These are phyloP conservation scores for Dromius quadrimaculatus DNA, from an alignment of 2,888 invertebrate species.

Conservation along the genomic window DNA sequence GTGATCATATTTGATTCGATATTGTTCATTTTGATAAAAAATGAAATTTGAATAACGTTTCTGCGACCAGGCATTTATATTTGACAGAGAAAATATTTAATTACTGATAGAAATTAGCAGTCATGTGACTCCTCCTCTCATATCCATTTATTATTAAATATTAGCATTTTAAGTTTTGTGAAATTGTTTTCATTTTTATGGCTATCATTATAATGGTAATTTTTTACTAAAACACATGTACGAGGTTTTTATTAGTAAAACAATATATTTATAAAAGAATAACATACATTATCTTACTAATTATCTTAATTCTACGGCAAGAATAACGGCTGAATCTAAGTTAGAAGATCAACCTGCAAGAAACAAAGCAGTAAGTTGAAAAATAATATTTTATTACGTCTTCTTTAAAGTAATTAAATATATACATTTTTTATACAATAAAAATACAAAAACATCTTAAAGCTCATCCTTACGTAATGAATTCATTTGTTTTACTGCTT, in stretches of 20 bases:
- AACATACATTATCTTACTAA: constrained; percentile 27
- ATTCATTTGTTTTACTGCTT: constrained; percentile 52
- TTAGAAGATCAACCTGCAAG: constrained; percentile 42
- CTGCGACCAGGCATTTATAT: no score
- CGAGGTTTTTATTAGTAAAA: constrained; percentile 42
- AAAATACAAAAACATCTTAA: constrained; percentile 32
- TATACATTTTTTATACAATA: constrained; percentile 11
- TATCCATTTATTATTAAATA: constrained; percentile 27
- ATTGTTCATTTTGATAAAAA: no score
- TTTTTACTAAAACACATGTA: constrained; percentile 44
- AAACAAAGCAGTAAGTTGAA: constrained; percentile 22
- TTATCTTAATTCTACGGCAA: constrained; percentile 22
- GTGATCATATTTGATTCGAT: no score
- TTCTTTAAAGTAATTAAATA: not conserved
- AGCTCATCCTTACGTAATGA: constrained; percentile 55
- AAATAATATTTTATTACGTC: constrained; percentile 29
- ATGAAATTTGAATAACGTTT: no score
- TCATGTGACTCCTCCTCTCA: no score
- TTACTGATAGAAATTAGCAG: no score
- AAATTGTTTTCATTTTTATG: constrained; percentile 5
- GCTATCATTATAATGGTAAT: constrained; percentile 37
- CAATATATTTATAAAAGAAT: constrained; percentile 50
- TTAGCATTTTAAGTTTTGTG: constrained; percentile 15
- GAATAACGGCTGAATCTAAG: not conserved
- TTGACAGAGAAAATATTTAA: no score